phyloP scores from a whole-genome alignment of 2,797 vertebrate genomes.

The Coluber constrictor region DNA sequence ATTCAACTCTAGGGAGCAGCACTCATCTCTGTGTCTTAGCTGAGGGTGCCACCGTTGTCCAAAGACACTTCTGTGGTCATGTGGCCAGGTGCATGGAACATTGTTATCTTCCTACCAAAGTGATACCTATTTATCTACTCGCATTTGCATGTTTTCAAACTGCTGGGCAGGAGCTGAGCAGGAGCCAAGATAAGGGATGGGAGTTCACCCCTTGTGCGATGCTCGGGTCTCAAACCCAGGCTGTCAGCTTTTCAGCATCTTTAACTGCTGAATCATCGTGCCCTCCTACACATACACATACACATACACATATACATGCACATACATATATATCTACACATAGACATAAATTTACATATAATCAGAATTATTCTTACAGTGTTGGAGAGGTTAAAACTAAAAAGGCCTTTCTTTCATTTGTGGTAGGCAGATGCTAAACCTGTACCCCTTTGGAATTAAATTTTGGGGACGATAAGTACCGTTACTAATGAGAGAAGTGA shows the following conservation, averaged over 20 bases:
- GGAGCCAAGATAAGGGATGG: background rate
- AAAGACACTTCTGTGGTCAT: background rate
- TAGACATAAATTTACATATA: background rate
- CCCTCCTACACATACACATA: background rate
- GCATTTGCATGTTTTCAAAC: background rate
- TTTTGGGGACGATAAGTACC: background rate
- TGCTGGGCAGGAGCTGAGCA: background rate
- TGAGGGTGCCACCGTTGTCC: too few species aligned
- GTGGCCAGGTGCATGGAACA: background rate
- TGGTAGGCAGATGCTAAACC: background rate
- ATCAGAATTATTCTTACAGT: background rate
- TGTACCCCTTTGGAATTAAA: background rate
- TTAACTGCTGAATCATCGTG: background rate
- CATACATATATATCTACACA: background rate
- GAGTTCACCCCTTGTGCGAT: background rate
- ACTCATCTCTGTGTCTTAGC: too few species aligned
- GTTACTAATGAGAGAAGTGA: background rate
- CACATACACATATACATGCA: background rate
- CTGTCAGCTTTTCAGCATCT: background rate
- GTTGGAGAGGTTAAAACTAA: background rate
- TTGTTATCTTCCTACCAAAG: background rate
- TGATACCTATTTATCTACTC: background rate
- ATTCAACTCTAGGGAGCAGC: too few species aligned
- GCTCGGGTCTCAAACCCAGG: background rate
- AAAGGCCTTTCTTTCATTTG: background rate